Conservation (phyloP, 2,888 invertebrate species). For the Digitonthophagus gazella region DNA sequence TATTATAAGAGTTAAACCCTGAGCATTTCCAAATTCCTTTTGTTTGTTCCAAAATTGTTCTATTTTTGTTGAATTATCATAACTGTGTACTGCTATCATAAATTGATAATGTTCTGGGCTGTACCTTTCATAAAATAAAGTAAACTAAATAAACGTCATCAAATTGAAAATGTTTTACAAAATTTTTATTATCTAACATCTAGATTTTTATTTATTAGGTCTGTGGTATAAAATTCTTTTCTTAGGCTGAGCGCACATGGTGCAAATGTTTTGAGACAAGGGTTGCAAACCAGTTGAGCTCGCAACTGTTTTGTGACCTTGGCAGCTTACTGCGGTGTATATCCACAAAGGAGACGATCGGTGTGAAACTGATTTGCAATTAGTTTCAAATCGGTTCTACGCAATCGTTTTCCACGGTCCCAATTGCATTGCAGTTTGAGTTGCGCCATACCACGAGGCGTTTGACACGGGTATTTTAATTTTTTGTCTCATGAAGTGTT, state of each 20-base stretch:
- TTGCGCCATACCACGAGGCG: no score
- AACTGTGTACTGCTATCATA: constrained; percentile 84
- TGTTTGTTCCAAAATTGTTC: constrained; percentile 74
- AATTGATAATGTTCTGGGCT: constrained; percentile 59
- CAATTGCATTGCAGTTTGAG: background rate
- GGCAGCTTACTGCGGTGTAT: background rate
- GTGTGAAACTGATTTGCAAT: background rate
- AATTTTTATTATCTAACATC: no score
- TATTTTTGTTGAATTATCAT: constrained; percentile 67
- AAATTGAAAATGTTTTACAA: constrained; percentile 81
- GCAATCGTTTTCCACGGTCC: background rate
- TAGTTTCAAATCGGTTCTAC: background rate
- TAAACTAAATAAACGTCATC: constrained; percentile 89
- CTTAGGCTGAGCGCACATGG: background rate
- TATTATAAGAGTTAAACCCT: constrained; percentile 36
- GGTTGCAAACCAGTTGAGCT: constrained; percentile 4
- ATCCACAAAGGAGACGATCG: background rate
- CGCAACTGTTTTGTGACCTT: constrained; percentile 2
- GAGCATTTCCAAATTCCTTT: constrained; percentile 67
- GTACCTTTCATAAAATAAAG: constrained; percentile 75
- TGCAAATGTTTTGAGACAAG: background rate
- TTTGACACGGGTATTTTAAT: background rate
- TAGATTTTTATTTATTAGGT: no score
- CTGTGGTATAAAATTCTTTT: no score
- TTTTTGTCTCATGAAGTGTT: no score